These are phyloP conservation scores for Varanus salvator DNA, from an alignment of 2,113 vertebrate genomes.

Conservation along the genomic window DNA sequence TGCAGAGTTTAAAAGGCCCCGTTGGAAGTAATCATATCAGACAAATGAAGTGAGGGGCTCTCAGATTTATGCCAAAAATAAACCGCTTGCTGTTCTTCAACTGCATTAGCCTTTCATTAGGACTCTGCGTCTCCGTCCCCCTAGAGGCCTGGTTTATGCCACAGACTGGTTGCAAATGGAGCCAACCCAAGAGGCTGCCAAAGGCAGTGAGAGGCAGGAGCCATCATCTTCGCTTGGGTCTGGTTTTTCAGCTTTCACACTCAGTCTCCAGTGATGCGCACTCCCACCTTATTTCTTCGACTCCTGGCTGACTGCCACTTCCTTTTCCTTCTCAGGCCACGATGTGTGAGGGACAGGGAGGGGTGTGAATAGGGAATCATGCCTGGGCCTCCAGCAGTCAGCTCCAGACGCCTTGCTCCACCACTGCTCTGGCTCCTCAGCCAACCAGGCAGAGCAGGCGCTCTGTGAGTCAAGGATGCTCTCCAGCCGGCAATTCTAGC, in stretches of 20 bases:
- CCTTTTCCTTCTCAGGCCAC: not conserved
- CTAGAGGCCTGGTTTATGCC: not conserved
- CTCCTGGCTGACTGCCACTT: not conserved
- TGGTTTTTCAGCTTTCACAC: not conserved
- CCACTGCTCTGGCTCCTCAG: not conserved
- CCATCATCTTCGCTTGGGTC: not conserved
- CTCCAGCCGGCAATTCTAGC: not conserved
- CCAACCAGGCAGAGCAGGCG: not conserved
- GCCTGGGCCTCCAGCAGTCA: not conserved
- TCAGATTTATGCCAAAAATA: constrained; percentile 46
- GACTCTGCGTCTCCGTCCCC: rapidly evolving
- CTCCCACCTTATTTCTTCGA: not conserved
- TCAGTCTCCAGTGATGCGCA: not conserved
- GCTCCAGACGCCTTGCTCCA: not conserved
- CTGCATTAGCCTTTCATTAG: constrained; percentile 24
- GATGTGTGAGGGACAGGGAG: not conserved
- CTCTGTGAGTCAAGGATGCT: not conserved
- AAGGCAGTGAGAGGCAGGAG: not conserved
- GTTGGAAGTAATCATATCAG: constrained; percentile 22
- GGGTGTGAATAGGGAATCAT: not conserved
- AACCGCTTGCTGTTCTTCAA: not conserved
- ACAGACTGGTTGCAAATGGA: not conserved
- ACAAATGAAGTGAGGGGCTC: constrained; percentile 19
- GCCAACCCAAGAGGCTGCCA: not conserved
- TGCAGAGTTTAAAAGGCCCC: constrained; percentile 43